Percentiles rank a stretch among this genome's conserved stretches.
These are phyloP conservation scores for Drosophila tsacasi DNA, from an alignment of 1,140 invertebrate genomes.

Conservation along the genomic window DNA sequence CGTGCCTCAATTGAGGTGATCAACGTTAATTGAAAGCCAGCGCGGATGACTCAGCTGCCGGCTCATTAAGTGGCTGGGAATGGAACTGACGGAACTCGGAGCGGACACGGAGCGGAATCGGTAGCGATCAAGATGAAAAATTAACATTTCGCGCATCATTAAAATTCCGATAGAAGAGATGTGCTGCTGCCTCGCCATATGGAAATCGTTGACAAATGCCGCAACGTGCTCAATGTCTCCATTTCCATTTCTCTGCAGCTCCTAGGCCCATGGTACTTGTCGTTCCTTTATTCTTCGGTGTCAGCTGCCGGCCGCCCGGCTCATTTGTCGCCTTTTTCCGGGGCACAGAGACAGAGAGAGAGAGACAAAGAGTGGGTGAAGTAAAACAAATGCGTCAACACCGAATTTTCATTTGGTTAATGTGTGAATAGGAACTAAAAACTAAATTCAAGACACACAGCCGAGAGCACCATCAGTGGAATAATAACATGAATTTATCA, in stretches of 20 bases:
- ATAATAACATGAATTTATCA: slow-evolving; percentile 84
- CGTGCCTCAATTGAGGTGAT: slow-evolving; percentile 82
- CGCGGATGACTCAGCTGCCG: slow-evolving; percentile 68
- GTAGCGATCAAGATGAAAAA: slow-evolving; percentile 73
- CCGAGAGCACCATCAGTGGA: slow-evolving; percentile 58
- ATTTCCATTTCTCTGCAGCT: slow-evolving; percentile 40
- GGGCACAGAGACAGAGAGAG: not conserved
- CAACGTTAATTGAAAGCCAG: slow-evolving; percentile 81
- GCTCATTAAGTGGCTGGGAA: slow-evolving; percentile 67
- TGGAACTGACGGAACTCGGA: slow-evolving; percentile 11
- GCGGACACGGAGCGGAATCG: slow-evolving; percentile 12
- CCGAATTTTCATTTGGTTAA: slow-evolving; percentile 84
- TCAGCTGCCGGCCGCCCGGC: slow-evolving; percentile 70
- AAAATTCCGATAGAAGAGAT: slow-evolving; percentile 70
- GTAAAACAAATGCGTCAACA: slow-evolving; percentile 83
- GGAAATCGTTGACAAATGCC: slow-evolving; percentile 77
- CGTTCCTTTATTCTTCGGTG: slow-evolving; percentile 38
- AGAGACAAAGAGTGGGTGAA: slow-evolving; percentile 58
- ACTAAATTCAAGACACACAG: slow-evolving; percentile 42
- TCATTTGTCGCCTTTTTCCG: slow-evolving; percentile 69
- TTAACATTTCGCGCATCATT: slow-evolving; percentile 82
- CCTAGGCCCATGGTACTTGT: slow-evolving; percentile 47
- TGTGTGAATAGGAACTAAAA: slow-evolving; percentile 75
- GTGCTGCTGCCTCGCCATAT: slow-evolving; percentile 45
- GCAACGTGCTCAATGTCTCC: slow-evolving; percentile 79